Conservation (phyloP, 1,140 invertebrate genomes). For the Trachymyrmex septentrionalis region DNA sequence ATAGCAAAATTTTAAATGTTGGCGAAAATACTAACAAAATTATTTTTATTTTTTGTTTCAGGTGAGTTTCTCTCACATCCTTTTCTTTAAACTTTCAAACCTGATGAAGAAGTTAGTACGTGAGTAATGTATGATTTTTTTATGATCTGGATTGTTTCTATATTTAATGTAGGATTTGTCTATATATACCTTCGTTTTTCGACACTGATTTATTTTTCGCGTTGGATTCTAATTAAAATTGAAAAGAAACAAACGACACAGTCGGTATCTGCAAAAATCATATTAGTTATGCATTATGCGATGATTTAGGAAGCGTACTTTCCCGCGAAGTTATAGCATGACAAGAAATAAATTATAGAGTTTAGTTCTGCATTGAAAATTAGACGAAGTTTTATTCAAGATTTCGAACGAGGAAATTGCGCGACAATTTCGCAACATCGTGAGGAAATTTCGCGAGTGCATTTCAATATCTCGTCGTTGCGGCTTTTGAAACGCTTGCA, state of each 20-base stretch:
- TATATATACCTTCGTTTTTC: not conserved
- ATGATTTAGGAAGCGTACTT: conserved; percentile 8
- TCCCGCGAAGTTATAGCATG: not conserved
- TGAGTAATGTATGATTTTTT: conserved; percentile 14
- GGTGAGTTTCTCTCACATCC: conserved; percentile 23
- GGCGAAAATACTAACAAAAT: conserved; percentile 22
- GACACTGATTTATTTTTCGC: conserved; percentile 8
- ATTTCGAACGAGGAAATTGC: conserved; percentile 15
- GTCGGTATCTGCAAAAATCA: not conserved
- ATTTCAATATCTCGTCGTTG: conserved; percentile 47
- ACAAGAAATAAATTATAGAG: conserved; percentile 25
- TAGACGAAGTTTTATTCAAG: conserved; percentile 12
- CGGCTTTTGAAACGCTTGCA: conserved; percentile 39
- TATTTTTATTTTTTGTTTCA: conserved; percentile 39
- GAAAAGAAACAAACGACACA: not conserved
- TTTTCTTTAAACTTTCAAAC: not conserved
- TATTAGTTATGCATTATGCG: conserved; percentile 2
- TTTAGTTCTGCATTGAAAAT: conserved; percentile 32
- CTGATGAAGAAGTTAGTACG: not conserved
- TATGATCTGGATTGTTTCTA: no score
- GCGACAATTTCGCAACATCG: conserved; percentile 40
- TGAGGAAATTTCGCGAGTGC: conserved; percentile 63
- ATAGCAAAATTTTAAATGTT: conserved; percentile 5
- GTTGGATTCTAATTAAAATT: conserved; percentile 12
- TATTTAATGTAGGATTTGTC: conserved; percentile 6